These are phyloP conservation scores for Amiota minor DNA, from an alignment of 2,888 invertebrate genomes.

Conservation along the genomic window DNA sequence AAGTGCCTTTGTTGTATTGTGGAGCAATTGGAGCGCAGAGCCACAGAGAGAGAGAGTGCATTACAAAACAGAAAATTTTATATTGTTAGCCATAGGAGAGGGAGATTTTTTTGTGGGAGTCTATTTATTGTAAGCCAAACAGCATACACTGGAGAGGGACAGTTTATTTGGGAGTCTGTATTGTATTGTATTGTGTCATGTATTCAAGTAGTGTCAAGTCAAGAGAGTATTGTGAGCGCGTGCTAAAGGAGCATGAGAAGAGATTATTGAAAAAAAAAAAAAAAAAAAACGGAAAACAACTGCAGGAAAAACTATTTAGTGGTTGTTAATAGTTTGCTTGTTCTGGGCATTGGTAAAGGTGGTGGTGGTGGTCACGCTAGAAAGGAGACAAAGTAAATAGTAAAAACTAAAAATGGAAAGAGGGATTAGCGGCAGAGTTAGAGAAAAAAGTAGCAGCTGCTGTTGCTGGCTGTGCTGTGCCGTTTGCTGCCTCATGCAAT, in stretches of 20 bases:
- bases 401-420: conserved; percentile 36
- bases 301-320: conserved; percentile 49
- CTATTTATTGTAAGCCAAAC: too few species aligned
- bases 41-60: conserved; percentile 33
- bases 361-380: conserved; percentile 65
- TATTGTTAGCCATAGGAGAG: too few species aligned
- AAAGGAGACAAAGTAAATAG: conserved; percentile 37
- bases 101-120: too few species aligned
- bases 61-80: not conserved
- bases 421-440: conserved; percentile 39
- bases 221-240: conserved; percentile 45
- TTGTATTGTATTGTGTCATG: conserved; percentile 39
- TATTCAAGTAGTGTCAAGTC: not conserved
- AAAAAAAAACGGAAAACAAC: conserved; percentile 26
- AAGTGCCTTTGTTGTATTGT: too few species aligned
- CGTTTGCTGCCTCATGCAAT: too few species aligned
- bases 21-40: not conserved
- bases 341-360: conserved; percentile 35
- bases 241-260: conserved; percentile 46
- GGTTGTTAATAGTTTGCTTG: conserved; percentile 46
- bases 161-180: conserved; percentile 52
- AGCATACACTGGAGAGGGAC: too few species aligned
- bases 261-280: conserved; percentile 42
- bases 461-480: conserved; percentile 57
- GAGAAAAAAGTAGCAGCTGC: conserved; percentile 60